Conservation (phyloP, 1,140 invertebrate species). For the Adoxophyes honmai region DNA sequence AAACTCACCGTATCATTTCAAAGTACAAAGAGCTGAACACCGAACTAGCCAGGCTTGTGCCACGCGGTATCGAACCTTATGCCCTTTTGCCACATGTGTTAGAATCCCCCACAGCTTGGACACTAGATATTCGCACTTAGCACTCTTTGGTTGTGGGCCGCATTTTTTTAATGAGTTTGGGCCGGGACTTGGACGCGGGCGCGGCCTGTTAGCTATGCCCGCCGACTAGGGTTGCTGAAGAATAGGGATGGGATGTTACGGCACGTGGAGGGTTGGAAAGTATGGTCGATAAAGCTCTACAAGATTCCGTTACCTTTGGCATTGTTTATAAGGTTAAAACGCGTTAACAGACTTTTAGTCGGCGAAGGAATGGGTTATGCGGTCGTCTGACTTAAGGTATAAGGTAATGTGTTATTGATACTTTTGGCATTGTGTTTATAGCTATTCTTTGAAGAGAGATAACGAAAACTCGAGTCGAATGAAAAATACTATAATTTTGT, state of each 20-base stretch:
- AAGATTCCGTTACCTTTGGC: too few relatives aligned
- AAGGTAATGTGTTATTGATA: too few relatives aligned
- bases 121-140: conserved; percentile 17
- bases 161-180: conserved; percentile 17
- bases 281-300: not conserved
- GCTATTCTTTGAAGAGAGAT: too few relatives aligned
- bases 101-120: conserved; percentile 28
- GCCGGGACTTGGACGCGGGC: conserved; percentile 29
- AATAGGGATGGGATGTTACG: conserved; percentile 32
- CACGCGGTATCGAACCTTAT: conserved; percentile 65
- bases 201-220: conserved; percentile 39
- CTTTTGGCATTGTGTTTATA: too few relatives aligned
- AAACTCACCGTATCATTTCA: conserved; percentile 64
- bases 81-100: conserved; percentile 64
- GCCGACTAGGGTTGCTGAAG: conserved; percentile 35
- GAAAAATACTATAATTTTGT: too few relatives aligned
- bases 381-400: too few relatives aligned
- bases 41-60: conserved; percentile 65
- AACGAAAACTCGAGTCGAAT: too few relatives aligned
- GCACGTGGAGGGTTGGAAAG: not conserved
- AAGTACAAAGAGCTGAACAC: conserved; percentile 44
- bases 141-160: conserved; percentile 14
- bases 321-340: too few relatives aligned
- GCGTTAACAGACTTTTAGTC: too few relatives aligned
- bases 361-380: too few relatives aligned